These are phyloP conservation scores for Zaprionus lachaisei DNA, from an alignment of 1,140 invertebrate genomes.

Conservation along the genomic window DNA sequence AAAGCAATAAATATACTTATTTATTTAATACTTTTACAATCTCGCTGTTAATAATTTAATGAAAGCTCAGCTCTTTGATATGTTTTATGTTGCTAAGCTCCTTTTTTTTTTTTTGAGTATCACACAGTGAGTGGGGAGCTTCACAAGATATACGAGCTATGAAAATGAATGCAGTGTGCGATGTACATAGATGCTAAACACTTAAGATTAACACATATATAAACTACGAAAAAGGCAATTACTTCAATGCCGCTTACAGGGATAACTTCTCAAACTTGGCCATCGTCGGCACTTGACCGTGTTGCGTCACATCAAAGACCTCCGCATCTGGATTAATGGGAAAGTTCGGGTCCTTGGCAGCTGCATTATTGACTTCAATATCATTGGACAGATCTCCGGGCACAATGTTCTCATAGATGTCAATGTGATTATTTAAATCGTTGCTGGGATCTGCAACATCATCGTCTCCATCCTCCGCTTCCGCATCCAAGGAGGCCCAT, in stretches of 20 bases:
- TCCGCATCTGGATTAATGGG: slow-evolving; percentile 83
- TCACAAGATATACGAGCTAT: slow-evolving; percentile 4
- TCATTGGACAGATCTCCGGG: slow-evolving; percentile 83
- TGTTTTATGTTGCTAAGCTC: slow-evolving; percentile 4
- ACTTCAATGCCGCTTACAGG: slow-evolving; percentile 33
- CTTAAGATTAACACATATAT: slow-evolving; percentile 38
- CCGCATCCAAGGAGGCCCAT: slow-evolving; percentile 62
- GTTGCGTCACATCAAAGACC: slow-evolving; percentile 56
- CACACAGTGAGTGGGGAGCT: neutral
- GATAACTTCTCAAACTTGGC: slow-evolving; percentile 76
- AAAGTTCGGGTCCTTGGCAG: slow-evolving; percentile 60
- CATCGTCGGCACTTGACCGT: slow-evolving; percentile 33
- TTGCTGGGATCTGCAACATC: slow-evolving; percentile 49
- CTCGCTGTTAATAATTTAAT: slow-evolving; percentile 46
- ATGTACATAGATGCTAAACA: slow-evolving; percentile 44
- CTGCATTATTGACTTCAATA: slow-evolving; percentile 80
- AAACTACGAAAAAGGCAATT: slow-evolving; percentile 4
- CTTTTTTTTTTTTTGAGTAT: neutral
- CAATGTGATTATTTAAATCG: slow-evolving; percentile 76
- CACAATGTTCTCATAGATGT: slow-evolving; percentile 61
- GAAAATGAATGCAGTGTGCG: slow-evolving; percentile 38
- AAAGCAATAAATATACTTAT: slow-evolving; percentile 50
- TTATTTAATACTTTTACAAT: slow-evolving; percentile 42
- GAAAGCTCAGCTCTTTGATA: slow-evolving; percentile 26
- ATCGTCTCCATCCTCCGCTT: neutral